These are phyloP conservation scores for Sesamia nonagrioides DNA, from an alignment of 1,140 invertebrate genomes.

Conservation along the genomic window DNA sequence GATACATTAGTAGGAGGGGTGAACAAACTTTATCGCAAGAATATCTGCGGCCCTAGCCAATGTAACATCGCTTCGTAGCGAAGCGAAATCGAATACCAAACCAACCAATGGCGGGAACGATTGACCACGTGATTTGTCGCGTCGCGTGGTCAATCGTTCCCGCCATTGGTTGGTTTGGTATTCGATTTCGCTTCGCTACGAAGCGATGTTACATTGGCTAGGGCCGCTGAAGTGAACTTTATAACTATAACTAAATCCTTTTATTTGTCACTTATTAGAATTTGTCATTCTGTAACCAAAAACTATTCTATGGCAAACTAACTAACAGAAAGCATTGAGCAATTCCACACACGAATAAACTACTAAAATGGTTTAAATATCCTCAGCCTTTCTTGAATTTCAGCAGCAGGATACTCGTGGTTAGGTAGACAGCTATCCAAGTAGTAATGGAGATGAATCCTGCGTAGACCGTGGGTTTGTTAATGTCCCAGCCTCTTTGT, in stretches of 20 bases:
- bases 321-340: slow-evolving; percentile 4
- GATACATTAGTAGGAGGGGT: too few species aligned
- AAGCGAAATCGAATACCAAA: too few species aligned
- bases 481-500: slow-evolving; percentile 95
- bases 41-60: too few species aligned
- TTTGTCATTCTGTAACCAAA: background rate
- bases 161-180: too few species aligned
- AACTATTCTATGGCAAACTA: background rate
- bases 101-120: too few species aligned
- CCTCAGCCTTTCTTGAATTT: slow-evolving; percentile 94
- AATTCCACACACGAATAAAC: slow-evolving; percentile 8
- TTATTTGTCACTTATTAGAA: background rate
- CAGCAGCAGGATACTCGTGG: slow-evolving; percentile 92
- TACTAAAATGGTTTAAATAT: background rate
- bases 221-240: too few species aligned
- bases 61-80: too few species aligned
- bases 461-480: slow-evolving; percentile 92
- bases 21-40: too few species aligned
- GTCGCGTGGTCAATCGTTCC: too few species aligned
- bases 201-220: too few species aligned
- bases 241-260: background rate
- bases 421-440: slow-evolving; percentile 95
- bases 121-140: too few species aligned
- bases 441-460: slow-evolving; percentile 94
- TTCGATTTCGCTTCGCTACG: too few species aligned